A percentile compares a stretch with the other conserved stretches of the same genome.
phyloP scores from a whole-genome alignment of 2,888 invertebrate genomes.

The Pollenia labialis region DNA sequence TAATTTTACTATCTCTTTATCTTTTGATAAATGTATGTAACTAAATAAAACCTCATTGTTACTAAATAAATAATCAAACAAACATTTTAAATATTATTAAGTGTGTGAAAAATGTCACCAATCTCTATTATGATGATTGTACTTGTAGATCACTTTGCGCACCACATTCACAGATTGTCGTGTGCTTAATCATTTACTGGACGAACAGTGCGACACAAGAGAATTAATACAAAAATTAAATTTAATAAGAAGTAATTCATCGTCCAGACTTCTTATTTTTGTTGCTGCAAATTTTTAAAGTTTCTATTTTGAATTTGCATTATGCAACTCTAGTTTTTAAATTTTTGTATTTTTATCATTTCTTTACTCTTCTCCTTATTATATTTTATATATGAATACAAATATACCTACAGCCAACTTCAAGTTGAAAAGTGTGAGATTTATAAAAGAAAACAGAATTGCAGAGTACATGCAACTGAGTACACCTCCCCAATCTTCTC shows the following conservation, averaged over 20 bases:
- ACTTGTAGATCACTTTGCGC: conserved; percentile 3
- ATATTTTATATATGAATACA: too few species aligned
- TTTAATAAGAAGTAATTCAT: background rate
- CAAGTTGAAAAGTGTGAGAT: too few species aligned
- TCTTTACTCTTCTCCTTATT: too few species aligned
- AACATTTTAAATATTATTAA: conserved; percentile 34
- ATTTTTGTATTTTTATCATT: too few species aligned
- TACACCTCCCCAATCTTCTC: too few species aligned
- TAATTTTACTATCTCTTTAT: conserved; percentile 50
- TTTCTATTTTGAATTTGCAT: too few species aligned
- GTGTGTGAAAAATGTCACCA: conserved; percentile 66
- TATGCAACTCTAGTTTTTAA: too few species aligned
- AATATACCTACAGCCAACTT: too few species aligned
- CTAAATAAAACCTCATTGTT: conserved; percentile 51
- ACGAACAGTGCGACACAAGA: background rate
- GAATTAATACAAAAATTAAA: background rate
- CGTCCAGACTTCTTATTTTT: too few species aligned
- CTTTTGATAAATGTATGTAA: conserved; percentile 51
- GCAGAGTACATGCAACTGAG: too few species aligned
- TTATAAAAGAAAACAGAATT: too few species aligned
- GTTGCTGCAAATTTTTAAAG: too few species aligned
- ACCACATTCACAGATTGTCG: background rate
- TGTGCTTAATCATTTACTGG: conserved; percentile 3
- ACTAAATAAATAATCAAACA: conserved; percentile 47
- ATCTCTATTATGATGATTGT: conserved; percentile 13